A percentile compares a stretch with the other conserved stretches of the same genome.
phyloP scores from a whole-genome alignment of 2,888 invertebrate genomes.

The Orthosia gothica region DNA sequence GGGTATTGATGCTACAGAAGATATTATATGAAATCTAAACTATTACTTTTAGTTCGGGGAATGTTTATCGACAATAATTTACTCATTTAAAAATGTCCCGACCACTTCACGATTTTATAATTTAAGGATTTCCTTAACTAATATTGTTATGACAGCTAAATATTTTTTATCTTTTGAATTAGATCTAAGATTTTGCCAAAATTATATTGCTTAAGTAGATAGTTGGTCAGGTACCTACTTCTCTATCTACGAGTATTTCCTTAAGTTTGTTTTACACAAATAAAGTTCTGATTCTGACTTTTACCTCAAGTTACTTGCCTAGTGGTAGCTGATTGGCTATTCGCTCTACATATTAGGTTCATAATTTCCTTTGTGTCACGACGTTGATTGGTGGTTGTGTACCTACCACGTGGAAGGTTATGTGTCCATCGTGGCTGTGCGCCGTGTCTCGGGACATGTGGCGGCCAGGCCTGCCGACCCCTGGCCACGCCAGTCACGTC shows the following conservation, averaged over 20 bases:
- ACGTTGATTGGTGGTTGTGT: neutral
- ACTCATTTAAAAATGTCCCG: no score
- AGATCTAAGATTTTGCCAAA: neutral
- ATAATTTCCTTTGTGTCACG: conserved; percentile 8
- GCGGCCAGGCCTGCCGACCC: conserved; percentile 76
- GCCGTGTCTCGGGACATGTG: conserved; percentile 70
- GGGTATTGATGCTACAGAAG: conserved; percentile 2
- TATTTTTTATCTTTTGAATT: neutral
- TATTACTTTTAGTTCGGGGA: neutral
- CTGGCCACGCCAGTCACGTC: conserved; percentile 69
- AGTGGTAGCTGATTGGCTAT: neutral
- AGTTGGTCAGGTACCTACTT: neutral
- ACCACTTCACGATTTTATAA: neutral
- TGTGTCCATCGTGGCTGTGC: conserved; percentile 38
- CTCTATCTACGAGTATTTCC: neutral
- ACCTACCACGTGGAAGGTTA: conserved; percentile 48
- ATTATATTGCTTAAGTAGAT: neutral
- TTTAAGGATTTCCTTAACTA: neutral
- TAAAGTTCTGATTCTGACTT: neutral
- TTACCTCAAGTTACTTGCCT: neutral
- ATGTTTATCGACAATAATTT: neutral
- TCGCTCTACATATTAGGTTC: neutral
- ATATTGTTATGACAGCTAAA: neutral
- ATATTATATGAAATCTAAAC: neutral
- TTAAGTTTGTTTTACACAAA: no score